Conservation (phyloP, 2,113 vertebrate species). For the Anoura caudifer region DNA sequence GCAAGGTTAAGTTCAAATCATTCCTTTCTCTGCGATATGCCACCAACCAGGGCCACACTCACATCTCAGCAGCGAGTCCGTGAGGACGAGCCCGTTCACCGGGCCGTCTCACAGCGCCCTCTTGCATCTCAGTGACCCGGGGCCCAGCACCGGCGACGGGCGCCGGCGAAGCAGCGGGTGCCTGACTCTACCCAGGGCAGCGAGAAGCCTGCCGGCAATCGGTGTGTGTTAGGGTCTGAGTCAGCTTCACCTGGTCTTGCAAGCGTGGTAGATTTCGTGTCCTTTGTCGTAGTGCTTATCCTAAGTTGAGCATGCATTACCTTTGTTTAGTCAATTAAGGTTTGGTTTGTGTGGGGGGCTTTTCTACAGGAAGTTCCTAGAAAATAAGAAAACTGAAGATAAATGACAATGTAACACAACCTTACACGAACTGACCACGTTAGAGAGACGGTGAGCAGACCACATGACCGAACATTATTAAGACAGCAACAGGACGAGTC, state of each 20-base stretch:
- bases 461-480: constrained; percentile 45
- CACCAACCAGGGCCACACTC: not conserved
- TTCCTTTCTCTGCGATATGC: not conserved
- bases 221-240: constrained; percentile 36
- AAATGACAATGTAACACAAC: constrained; percentile 74
- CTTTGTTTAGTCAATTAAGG: constrained; percentile 73
- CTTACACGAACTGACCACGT: constrained; percentile 65
- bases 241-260: constrained; percentile 72
- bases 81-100: constrained; percentile 1
- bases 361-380: constrained; percentile 83
- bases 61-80: not conserved
- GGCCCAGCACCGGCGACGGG: constrained; percentile 18
- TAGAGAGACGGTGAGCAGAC: constrained; percentile 58
- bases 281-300: constrained; percentile 77
- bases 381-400: constrained; percentile 79
- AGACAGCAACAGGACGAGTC: constrained; percentile 48
- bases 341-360: constrained; percentile 60
- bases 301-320: constrained; percentile 77
- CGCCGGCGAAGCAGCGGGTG: not conserved
- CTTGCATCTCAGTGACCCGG: constrained; percentile 23
- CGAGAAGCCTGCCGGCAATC: constrained; percentile 72
- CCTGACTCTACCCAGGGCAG: constrained; percentile 52
- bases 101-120: constrained; percentile 7
- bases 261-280: constrained; percentile 75
- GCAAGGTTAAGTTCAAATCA: constrained; percentile 50